These are phyloP conservation scores for Smittia sp. DNA, from an alignment of 2,888 invertebrate species.

Conservation along the genomic window DNA sequence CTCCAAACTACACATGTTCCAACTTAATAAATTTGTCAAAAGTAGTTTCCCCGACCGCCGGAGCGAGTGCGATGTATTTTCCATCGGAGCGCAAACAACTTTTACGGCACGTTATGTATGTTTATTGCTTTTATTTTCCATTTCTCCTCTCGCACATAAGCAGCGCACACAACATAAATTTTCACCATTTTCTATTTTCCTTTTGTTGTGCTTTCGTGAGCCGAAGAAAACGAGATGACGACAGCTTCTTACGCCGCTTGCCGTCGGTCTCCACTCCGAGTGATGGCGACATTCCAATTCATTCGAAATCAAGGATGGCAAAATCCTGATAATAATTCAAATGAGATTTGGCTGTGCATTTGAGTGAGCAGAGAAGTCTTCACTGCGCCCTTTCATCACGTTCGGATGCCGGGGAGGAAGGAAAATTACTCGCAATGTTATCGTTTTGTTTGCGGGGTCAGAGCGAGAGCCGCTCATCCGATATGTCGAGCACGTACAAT, in stretches of 20 bases:
- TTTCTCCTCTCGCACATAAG: not conserved
- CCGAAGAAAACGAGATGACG: not conserved
- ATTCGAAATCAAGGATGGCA: conserved; percentile 22
- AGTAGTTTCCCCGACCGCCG: conserved; percentile 4
- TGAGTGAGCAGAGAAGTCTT: not conserved
- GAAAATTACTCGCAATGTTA: conserved; percentile 22
- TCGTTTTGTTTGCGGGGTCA: conserved; percentile 26
- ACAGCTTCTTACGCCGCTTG: not conserved
- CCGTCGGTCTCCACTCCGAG: not conserved
- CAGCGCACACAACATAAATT: conserved; percentile 15
- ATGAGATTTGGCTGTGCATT: conserved; percentile 12
- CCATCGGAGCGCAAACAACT: conserved; percentile 26
- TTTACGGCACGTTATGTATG: conserved; percentile 29
- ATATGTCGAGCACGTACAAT: not conserved
- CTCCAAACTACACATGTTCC: conserved; percentile 29
- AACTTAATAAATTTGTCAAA: conserved; percentile 30
- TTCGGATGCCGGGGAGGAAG: not conserved
- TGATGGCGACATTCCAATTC: conserved; percentile 26
- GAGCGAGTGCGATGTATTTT: conserved; percentile 7
- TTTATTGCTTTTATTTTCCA: conserved; percentile 22
- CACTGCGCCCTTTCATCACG: conserved; percentile 3
- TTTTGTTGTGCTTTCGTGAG: not conserved
- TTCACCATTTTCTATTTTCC: conserved; percentile 25
- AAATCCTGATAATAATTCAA: conserved; percentile 28
- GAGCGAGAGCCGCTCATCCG: not conserved